Conservation (phyloP, 2,797 vertebrate species). For the Notamacropus eugenii region DNA sequence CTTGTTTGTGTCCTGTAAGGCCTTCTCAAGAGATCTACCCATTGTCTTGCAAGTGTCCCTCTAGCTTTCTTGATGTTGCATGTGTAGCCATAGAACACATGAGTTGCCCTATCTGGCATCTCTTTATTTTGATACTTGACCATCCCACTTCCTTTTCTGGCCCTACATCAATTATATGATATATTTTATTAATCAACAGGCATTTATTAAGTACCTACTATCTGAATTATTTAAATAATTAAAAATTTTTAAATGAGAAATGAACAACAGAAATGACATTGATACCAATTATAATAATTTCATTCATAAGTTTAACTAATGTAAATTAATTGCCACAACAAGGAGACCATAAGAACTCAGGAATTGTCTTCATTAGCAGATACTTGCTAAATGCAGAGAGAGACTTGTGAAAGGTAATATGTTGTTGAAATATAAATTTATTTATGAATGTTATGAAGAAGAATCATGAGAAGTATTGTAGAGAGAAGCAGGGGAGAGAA, state of each 20-base stretch:
- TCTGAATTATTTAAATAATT: not conserved
- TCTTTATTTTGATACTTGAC: not conserved
- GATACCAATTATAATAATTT: not conserved
- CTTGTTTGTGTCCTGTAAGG: not conserved
- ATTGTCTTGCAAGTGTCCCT: not conserved
- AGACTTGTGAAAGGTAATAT: not conserved
- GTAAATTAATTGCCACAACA: not conserved
- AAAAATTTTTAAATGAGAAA: not conserved
- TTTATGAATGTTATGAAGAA: not conserved
- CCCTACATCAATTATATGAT: not conserved
- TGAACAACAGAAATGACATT: not conserved
- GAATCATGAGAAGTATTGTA: not conserved
- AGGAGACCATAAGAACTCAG: not conserved
- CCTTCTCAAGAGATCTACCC: not conserved
- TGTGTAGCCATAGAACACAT: not conserved
- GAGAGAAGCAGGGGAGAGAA: not conserved
- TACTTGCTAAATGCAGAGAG: not conserved
- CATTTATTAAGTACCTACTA: not conserved
- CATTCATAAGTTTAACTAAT: not conserved
- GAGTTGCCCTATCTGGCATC: not conserved
- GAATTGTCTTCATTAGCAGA: not conserved
- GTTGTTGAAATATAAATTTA: not conserved
- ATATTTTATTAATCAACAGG: not conserved
- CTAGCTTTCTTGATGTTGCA: not conserved
- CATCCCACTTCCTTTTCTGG: not conserved